These are phyloP conservation scores for Xestia ashworthii DNA, from an alignment of 2,888 invertebrate genomes.

Conservation along the genomic window DNA sequence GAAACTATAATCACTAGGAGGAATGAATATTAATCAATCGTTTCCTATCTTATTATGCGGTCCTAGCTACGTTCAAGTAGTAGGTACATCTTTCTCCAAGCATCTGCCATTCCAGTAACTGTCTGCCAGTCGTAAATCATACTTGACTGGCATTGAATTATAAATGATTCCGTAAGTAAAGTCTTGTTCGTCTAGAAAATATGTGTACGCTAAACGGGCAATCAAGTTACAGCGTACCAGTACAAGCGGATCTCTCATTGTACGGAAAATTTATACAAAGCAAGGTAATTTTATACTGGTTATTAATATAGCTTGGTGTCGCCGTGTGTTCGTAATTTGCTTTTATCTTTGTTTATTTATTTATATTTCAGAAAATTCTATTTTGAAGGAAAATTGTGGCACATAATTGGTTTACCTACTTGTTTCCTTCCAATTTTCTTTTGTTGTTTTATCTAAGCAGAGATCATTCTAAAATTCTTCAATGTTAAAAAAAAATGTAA, in stretches of 20 bases:
- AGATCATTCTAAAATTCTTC: too few species aligned
- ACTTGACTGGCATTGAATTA: conserved; percentile 54
- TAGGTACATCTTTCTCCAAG: conserved; percentile 12
- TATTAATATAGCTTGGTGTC: not conserved
- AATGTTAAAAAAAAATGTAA: too few species aligned
- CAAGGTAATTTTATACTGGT: not conserved
- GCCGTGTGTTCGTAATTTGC: not conserved
- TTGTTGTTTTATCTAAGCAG: too few species aligned
- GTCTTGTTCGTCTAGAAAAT: conserved; percentile 34
- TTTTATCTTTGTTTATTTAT: conserved; percentile 12
- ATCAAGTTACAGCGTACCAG: not conserved
- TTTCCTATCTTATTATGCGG: not conserved
- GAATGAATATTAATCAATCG: not conserved
- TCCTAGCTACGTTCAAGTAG: conserved; percentile 9
- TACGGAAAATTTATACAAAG: not conserved
- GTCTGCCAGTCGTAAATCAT: conserved; percentile 49
- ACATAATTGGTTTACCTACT: not conserved
- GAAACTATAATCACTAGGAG: not conserved
- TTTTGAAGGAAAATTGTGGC: not conserved
- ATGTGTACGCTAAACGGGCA: not conserved
- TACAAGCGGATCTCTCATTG: not conserved
- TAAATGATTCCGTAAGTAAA: conserved; percentile 46
- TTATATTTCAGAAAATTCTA: not conserved
- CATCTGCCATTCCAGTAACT: conserved; percentile 20
- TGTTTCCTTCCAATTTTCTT: too few species aligned